Conservation (phyloP, 2,888 invertebrate species). For the Globia sparganii region DNA sequence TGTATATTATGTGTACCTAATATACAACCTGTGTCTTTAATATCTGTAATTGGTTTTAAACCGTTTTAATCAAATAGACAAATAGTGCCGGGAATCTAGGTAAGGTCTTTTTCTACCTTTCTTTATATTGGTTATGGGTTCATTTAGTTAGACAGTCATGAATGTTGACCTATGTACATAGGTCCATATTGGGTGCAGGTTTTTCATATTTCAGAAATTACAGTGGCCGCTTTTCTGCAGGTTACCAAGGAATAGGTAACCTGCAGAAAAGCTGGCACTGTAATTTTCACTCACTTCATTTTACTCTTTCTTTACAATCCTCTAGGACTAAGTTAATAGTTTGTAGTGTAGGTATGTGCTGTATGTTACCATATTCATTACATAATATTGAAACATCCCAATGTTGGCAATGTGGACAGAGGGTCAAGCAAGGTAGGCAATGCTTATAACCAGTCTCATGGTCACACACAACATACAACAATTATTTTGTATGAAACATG, state of each 20-base stretch:
- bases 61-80: too few relatives aligned
- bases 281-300: too few relatives aligned
- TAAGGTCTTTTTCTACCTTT: not conserved
- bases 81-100: not conserved
- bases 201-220: not conserved
- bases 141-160: not conserved
- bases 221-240: not conserved
- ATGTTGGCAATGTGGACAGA: not conserved
- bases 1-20: too few relatives aligned
- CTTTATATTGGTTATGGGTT: not conserved
- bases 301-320: not conserved
- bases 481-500: too few relatives aligned
- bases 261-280: too few relatives aligned
- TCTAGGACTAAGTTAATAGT: not conserved
- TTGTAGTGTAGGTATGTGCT: not conserved
- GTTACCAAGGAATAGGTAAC: too few relatives aligned
- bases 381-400: not conserved
- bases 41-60: too few relatives aligned
- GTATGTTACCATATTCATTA: not conserved
- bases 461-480: not conserved
- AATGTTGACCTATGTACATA: not conserved
- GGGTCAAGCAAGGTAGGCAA: slow-evolving; percentile 14
- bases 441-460: not conserved
- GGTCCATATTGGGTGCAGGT: not conserved
- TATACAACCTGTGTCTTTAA: too few relatives aligned